phyloP scores from a whole-genome alignment of 2,888 invertebrate species.

The Stegophylla sp. region DNA sequence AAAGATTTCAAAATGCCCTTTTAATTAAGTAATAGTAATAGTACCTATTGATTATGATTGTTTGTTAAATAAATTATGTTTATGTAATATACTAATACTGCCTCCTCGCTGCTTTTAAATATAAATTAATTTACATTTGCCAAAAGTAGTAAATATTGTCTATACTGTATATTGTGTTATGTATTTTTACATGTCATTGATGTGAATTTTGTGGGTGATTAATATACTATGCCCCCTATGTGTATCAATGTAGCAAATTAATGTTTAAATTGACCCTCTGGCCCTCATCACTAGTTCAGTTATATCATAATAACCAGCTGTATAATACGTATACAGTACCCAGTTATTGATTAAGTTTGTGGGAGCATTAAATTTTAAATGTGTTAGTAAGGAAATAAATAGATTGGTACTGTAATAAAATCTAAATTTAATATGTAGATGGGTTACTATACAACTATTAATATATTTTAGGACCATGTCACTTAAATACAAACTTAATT shows the following conservation, averaged over 20 bases:
- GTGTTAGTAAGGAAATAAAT: neutral
- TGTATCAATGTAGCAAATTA: constrained; percentile 37
- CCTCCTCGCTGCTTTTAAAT: too few species aligned
- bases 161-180: neutral
- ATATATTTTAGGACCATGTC: neutral
- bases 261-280: constrained; percentile 54
- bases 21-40: too few species aligned
- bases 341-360: constrained; percentile 17
- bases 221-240: constrained; percentile 15
- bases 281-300: constrained; percentile 14
- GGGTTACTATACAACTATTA: neutral
- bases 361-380: neutral
- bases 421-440: too few species aligned
- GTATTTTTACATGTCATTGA: neutral
- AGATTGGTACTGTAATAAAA: neutral
- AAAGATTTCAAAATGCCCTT: too few species aligned
- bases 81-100: too few species aligned
- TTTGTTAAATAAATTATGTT: too few species aligned
- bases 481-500: neutral
- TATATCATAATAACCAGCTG: constrained; percentile 13
- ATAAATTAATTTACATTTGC: too few species aligned
- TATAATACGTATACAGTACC: neutral
- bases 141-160: too few species aligned
- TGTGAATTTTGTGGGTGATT: constrained; percentile 10
- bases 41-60: too few species aligned